These are phyloP conservation scores for Polietes domitor DNA, from an alignment of 2,888 invertebrate species.

Conservation along the genomic window DNA sequence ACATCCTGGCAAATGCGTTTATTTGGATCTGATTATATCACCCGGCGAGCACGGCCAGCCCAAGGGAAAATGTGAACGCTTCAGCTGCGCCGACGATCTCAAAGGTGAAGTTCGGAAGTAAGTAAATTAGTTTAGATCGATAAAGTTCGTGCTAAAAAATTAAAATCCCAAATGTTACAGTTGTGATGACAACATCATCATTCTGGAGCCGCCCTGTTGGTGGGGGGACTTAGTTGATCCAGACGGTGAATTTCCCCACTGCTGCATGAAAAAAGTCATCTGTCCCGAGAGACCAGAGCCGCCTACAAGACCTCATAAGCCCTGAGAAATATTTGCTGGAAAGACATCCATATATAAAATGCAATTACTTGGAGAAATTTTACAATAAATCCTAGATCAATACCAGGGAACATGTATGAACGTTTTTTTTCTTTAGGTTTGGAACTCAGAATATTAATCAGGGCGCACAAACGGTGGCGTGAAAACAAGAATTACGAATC, in stretches of 20 bases:
- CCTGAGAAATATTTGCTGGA: too few relatives aligned
- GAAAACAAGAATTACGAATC: too few relatives aligned
- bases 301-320: too few relatives aligned
- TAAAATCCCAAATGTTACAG: not conserved
- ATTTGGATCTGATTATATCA: not conserved
- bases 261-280: not conserved
- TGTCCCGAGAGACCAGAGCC: too few relatives aligned
- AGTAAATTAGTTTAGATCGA: not conserved
- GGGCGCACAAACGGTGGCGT: too few relatives aligned
- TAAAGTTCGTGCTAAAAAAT: not conserved
- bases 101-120: not conserved
- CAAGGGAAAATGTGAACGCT: not conserved
- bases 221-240: not conserved
- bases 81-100: not conserved
- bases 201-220: not conserved
- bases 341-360: too few relatives aligned
- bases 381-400: too few relatives aligned
- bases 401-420: too few relatives aligned
- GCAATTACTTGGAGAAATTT: too few relatives aligned
- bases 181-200: not conserved
- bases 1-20: slow-evolving; percentile 13
- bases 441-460: too few relatives aligned
- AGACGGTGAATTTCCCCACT: not conserved
- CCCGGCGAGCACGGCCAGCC: not conserved
- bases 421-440: too few relatives aligned